Percentiles rank a stretch among this genome's conserved stretches.
Evolutionary conservation across 2,113 vertebrate species (phyloP).

Genomic region (Oncorhynchus tshawytscha): DNA sequence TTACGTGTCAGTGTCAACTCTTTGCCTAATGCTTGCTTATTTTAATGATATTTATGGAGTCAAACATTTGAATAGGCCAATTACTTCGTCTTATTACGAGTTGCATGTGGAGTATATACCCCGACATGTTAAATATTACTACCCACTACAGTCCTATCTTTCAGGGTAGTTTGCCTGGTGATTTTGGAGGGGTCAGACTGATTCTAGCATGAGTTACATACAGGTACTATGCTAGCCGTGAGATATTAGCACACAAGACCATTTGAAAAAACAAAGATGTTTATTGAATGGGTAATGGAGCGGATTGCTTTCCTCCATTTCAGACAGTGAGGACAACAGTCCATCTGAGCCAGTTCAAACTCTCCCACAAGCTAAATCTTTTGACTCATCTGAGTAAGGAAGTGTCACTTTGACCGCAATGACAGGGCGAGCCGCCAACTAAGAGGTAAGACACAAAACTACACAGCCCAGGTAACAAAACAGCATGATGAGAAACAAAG

Average conservation of each 20-base stretch:
- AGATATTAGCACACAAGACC: not conserved
- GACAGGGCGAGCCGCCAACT: not conserved
- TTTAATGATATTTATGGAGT: too few species aligned
- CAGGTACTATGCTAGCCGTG: not conserved
- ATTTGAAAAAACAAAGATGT: slow-evolving; percentile 33
- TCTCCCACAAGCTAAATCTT: not conserved
- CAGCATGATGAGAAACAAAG: slow-evolving; percentile 38
- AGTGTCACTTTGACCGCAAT: not conserved
- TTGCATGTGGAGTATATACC: too few species aligned
- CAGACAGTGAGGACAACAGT: not conserved
- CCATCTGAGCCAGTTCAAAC: not conserved
- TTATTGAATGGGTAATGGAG: slow-evolving; percentile 57
- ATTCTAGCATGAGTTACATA: too few species aligned
- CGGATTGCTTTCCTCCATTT: not conserved
- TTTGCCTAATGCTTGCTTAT: too few species aligned
- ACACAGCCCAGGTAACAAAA: slow-evolving; percentile 62
- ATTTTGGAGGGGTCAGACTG: too few species aligned
- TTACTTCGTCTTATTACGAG: too few species aligned
- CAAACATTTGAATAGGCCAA: too few species aligned
- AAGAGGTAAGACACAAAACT: slow-evolving; percentile 38
- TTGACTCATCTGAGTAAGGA: not conserved
- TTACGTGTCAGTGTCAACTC: too few species aligned
- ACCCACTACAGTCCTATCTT: too few species aligned
- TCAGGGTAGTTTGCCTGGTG: too few species aligned
- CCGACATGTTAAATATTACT: too few species aligned